Evolutionary conservation across 2,113 vertebrate genomes (phyloP), one percentile per base, ranked within the genome.

Genomic region (Brienomyrus brachyistius): DNA sequence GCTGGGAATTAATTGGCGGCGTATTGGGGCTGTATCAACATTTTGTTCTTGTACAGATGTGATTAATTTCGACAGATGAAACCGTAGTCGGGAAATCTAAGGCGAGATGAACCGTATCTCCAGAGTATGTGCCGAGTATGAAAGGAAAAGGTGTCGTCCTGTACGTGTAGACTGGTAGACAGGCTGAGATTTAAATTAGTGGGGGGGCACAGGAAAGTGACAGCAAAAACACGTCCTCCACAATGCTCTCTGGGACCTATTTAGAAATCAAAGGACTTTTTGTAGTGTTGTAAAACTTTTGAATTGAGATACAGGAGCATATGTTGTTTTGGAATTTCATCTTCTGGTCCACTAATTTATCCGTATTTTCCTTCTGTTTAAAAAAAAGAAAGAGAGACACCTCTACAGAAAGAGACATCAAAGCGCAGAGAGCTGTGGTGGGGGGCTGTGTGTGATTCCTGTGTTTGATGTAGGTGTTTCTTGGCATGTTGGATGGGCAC

Each of bases 1-100:
- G 91, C 90, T 90, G 92, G 92, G 93, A 94, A 94, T 93, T 94
- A 95, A 95, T 94, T 95, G 94, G 94, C 93, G 91, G 91, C 50
- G 45, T 91, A 93, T 95, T 92, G 92, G 90, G 45, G 11, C 88
- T 88, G 88, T 93, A 93, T 94, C 94, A 94, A 93, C 92, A 94
- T 94, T 94, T 93, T 93, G 89, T 93, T 93, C 94, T 93, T 94
- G 93, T 94, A 94, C 94, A 94, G 93, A 94, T 90, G 90, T 91
- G 91, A 93, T 94, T 95, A 93, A 95, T 95, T 94, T 94, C 90
- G 90, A 91, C 89, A 93, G 90, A 92, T 92, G 92, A 94, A 93
- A 62, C 59, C 54, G 15, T 19, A 87, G 85, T 8, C 4, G 23
- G 27, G 91, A 93, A 93, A 89, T 92, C 93, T 93, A 91, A 90